phyloP scores from a whole-genome alignment of 30 jellyfish, hydroid and myxozoan species.

The Hydra vulgaris region DNA sequence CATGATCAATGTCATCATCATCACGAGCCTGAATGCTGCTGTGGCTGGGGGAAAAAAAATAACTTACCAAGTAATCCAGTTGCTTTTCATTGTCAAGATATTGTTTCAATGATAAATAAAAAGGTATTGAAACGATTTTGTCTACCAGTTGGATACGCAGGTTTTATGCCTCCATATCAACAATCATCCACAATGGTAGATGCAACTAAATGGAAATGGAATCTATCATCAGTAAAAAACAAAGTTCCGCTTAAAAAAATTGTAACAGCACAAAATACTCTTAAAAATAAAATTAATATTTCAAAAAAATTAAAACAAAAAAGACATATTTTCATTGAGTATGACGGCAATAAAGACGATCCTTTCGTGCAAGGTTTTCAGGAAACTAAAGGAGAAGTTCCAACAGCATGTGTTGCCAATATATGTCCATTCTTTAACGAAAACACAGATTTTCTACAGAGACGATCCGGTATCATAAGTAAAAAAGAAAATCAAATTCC shows the following conservation, averaged over 20 bases:
- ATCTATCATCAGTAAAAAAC: constrained; percentile 86
- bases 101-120: constrained; percentile 15
- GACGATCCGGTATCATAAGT: neutral
- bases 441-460: neutral
- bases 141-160: constrained; percentile 94
- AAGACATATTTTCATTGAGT: neutral
- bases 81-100: constrained; percentile 69
- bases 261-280: neutral
- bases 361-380: neutral
- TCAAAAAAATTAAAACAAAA: neutral
- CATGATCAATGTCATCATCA: constrained; percentile 23
- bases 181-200: constrained; percentile 95
- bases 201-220: constrained; percentile 79
- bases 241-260: constrained; percentile 62
- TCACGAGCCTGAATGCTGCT: constrained; percentile 26
- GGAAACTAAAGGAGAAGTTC: neutral
- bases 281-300: no score
- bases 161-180: constrained; percentile 90
- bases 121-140: constrained; percentile 64
- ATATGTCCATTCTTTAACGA: neutral
- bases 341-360: neutral
- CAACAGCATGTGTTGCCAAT: neutral
- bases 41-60: constrained; percentile 26
- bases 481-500: neutral
- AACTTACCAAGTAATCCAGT: constrained; percentile 10